Percentiles rank a stretch among this genome's conserved stretches.
These are phyloP conservation scores for Uropsilus gracilis DNA, from an alignment of 2,113 vertebrate genomes.

Conservation along the genomic window DNA sequence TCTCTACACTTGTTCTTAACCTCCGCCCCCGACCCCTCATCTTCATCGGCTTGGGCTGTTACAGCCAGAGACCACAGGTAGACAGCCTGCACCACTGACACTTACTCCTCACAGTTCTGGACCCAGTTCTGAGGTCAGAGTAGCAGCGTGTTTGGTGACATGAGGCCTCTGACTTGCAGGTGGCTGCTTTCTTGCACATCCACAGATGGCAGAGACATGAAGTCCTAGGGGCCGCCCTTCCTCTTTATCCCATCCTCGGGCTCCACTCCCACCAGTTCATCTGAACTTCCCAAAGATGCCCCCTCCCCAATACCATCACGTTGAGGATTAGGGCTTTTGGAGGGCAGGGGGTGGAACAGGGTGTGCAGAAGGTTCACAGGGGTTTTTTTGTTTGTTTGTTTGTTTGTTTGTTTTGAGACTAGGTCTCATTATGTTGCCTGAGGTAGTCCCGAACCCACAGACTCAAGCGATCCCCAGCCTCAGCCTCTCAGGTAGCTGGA, in stretches of 20 bases:
- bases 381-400: not conserved
- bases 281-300: not conserved
- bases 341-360: not conserved
- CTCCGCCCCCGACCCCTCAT: not conserved
- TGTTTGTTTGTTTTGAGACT: too few relatives aligned
- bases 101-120: not conserved
- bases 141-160: rapidly evolving
- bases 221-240: not conserved
- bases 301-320: not conserved
- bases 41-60: not conserved
- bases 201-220: not conserved
- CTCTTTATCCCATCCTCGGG: not conserved
- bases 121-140: not conserved
- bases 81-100: too few relatives aligned
- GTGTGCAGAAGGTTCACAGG: not conserved
- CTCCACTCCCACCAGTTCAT: not conserved
- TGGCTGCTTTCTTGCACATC: rapidly evolving
- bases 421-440: too few relatives aligned
- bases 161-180: not conserved
- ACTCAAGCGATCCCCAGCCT: too few relatives aligned
- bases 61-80: too few relatives aligned
- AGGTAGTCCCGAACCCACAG: too few relatives aligned
- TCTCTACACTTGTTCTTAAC: not conserved
- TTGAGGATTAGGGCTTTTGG: not conserved
- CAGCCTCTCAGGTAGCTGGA: too few relatives aligned